Evolutionary conservation across 2,113 vertebrate genomes (phyloP), one percentile per base, ranked within the genome.

Genomic region (Ceyx margarethae): DNA sequence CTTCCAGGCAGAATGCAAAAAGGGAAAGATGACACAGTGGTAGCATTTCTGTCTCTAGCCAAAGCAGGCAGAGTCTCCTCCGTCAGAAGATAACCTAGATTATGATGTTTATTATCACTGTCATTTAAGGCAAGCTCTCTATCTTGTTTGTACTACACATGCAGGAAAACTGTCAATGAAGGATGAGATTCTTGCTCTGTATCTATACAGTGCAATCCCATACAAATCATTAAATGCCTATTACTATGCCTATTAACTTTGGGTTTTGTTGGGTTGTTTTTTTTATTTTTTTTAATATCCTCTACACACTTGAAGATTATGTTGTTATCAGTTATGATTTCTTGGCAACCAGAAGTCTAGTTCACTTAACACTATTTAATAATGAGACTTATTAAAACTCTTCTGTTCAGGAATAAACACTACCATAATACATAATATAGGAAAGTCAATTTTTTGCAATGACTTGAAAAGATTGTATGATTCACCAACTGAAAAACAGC

Each of bases 351-450:
- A 37, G 51, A 95, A 74, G 50, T 87, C 82, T 50, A 93, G 81
- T 75, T 97, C 57, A 93, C 33, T 67, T 94, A 94, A 91, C 13
- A 64, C 37, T 81, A 53, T 83, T 94, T 93, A 92, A 89, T 91
- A 95, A 90, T 88, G 42, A 93, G 43, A 46, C 22, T 82, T 93
- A 73, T 4, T 92, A 85, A 94, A 88, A 86, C 80, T 86, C 11
- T 93, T 78, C 62, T 94, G 58, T 43, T 91, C 46, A 65, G 84
- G 78, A 95, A 50, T 50, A 73, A 93, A 78, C 29, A 61, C 51
- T 45, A 66, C 37, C 54, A 64, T 10, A 45, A 6, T 23, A 74
- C 50, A 85, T 90, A 87, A 68, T 68, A 35, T 1, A 89, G 6
- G 73, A 77, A 69, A 91, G 74, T 66, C 74, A 74, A 10, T 58